These are phyloP conservation scores for Drosophila prolongata DNA, from an alignment of 2,888 invertebrate species.

Conservation along the genomic window DNA sequence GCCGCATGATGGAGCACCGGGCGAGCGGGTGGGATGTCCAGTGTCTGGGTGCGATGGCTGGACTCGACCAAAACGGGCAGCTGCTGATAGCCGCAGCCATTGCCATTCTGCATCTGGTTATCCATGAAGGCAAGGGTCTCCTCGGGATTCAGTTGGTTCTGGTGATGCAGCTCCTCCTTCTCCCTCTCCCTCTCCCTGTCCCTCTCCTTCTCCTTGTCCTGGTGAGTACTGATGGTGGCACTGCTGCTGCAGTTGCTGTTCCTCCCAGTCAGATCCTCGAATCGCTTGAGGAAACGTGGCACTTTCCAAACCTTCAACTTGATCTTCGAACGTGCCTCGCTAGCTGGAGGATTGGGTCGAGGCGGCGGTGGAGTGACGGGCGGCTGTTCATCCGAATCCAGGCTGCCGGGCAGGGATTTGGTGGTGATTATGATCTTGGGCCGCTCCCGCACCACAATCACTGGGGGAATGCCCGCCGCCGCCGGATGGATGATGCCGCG, in stretches of 20 bases:
- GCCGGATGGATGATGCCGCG: slow-evolving; percentile 71
- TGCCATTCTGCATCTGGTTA: slow-evolving; percentile 39
- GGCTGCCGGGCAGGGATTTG: slow-evolving; percentile 92
- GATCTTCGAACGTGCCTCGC: slow-evolving; percentile 78
- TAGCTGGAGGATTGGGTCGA: neutral
- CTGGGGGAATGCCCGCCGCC: slow-evolving; percentile 67
- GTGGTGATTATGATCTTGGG: slow-evolving; percentile 86
- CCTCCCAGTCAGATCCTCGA: slow-evolving; percentile 83
- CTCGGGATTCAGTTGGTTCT: slow-evolving; percentile 41
- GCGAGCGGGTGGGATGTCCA: slow-evolving; percentile 84
- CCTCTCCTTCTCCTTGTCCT: slow-evolving; percentile 10
- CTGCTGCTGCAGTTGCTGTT: neutral
- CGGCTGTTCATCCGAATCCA: slow-evolving; percentile 90
- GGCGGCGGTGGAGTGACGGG: slow-evolving; percentile 18
- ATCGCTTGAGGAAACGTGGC: slow-evolving; percentile 88
- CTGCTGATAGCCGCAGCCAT: slow-evolving; percentile 87
- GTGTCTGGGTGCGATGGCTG: slow-evolving; percentile 77
- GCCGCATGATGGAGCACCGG: slow-evolving; percentile 73
- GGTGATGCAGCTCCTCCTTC: slow-evolving; percentile 48
- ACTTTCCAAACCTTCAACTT: slow-evolving; percentile 88
- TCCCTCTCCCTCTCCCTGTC: slow-evolving; percentile 19
- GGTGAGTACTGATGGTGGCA: neutral
- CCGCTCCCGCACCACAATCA: slow-evolving; percentile 78
- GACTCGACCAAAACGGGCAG: slow-evolving; percentile 88
- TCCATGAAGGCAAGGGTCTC: slow-evolving; percentile 79